Evolutionary conservation across 2,888 invertebrate species (phyloP), one percentile per base, ranked within the genome.

Genomic region (Lucinisca nassula): DNA sequence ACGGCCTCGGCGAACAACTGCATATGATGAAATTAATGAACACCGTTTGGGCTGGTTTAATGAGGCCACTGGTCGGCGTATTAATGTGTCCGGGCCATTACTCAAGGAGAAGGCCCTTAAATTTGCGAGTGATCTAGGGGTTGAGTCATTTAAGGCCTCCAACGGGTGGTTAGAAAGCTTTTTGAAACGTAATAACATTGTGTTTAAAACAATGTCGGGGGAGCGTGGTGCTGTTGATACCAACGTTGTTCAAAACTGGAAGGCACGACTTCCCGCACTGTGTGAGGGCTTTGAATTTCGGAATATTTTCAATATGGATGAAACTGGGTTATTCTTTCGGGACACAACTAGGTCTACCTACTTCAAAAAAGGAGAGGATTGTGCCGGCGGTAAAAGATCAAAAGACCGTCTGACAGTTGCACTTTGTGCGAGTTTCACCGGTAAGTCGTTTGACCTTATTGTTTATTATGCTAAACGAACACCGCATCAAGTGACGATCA

Each of bases 141-240:
- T n/a, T 24, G 55, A 37, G 1, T 21, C 32, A 14, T 80, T 80
- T 27, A 82, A 82, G 27, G 82, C 55, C 0, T 87, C 87, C 0
- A 81, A 74, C 32, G 84, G 84, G 0, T 87, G 87, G 87, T 21
- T 87, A 27, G 76, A 70, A 8, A 51, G 45, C 1, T 84, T 88
- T 27, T n/a, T 73, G 0, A 81, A 79, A 45, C 35, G 82, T 14
- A 55, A 79, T 30, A 88, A 84, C 24, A 82, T 88, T 32, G 70
- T 77, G 0, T 81, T 84, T 45, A 55, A 55, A 17, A 77, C 61
- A 0, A 84, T 88, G 84, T 38, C 37, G 1, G 82, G 87, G n/a
- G 87, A 88, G 30, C 70, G 78, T 55, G 88, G 85, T 1, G 88
- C 83, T 79, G 80, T 85, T 12, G 38, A 74, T 24, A 79, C 17